Conservation (phyloP, 2,888 invertebrate genomes). For the Rutpela maculata region DNA sequence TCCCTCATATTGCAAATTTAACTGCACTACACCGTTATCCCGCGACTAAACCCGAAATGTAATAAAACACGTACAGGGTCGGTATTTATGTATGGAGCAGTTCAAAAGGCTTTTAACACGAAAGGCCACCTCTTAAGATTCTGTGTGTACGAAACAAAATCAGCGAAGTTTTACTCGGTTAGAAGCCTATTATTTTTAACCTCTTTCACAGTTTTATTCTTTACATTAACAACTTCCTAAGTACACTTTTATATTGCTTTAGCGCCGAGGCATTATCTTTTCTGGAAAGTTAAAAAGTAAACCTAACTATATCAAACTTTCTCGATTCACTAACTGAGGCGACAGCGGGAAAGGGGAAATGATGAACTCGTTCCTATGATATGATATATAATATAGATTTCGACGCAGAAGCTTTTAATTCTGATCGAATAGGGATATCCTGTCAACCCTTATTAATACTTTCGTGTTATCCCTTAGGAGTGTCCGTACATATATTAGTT, state of each 20-base stretch:
- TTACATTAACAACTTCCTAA: slow-evolving; percentile 57
- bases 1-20: no score
- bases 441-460: not conserved
- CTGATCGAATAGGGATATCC: not conserved
- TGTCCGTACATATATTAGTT: not conserved
- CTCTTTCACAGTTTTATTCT: slow-evolving; percentile 55
- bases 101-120: slow-evolving; percentile 7
- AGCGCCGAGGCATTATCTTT: slow-evolving; percentile 52
- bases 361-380: slow-evolving; percentile 13
- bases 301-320: slow-evolving; percentile 37
- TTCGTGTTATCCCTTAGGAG: not conserved
- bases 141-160: slow-evolving; percentile 26
- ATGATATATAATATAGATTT: slow-evolving; percentile 2
- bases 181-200: slow-evolving; percentile 55
- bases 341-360: not conserved
- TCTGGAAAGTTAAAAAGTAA: slow-evolving; percentile 44
- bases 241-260: slow-evolving; percentile 57
- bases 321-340: slow-evolving; percentile 11
- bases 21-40: no score
- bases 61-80: no score
- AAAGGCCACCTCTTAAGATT: not conserved
- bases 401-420: slow-evolving; percentile 1
- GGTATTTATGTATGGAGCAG: not conserved
- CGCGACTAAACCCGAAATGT: no score
- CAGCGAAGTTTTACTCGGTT: slow-evolving; percentile 20